Base-by-base conservation (phyloP, 2,888 invertebrate species). In the Anticlea derivata region DNA sequence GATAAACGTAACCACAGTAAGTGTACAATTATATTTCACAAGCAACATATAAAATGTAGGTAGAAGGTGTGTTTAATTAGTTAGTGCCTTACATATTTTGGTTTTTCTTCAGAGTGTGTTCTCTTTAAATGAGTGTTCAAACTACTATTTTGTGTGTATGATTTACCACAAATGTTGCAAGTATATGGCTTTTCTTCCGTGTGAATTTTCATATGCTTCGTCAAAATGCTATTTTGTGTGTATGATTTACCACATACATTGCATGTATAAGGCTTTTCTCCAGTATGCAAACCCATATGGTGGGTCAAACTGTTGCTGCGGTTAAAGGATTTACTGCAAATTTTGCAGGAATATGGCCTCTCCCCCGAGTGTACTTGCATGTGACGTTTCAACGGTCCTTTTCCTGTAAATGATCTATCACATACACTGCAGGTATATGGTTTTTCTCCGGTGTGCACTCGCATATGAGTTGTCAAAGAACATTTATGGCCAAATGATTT, bases 401-500 rank as follows among this genome's bases (percentile, higher is more conserved):
- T 51, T 7, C 35, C 45, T 0, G 34, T 37, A 20, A 51, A 51
- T 26, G 46, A 46, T 23, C 34, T 46, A 10, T 22, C 27, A 13
- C 51, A 51, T n/a, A 35, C 26, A 13, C 20, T 46, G 31, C 51
- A 51, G 7, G 7, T 41, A 5, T 22, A 51, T 7, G 46, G 51
- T 8, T 46, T 51, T 31, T 51, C 50, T 24, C 50, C 50, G 1
- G 50, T 50, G 39, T 50, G 50, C 7, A 45, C 33, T 7, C 45
- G 38, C 34, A 45, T 50, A 10, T 51, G 51, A 17, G 40, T 46
- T 22, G 35, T 46, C 30, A 51, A 10, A n/a, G 51, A 40, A n/a
- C 26, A 37, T 11, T 26, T 46, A 5, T 46, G 30, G n/a, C 41
- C 20, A 17, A 51, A 51, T 10, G 31, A 22, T 37, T 46, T 51